Base-by-base conservation (phyloP, 2,888 invertebrate species). In the Pammene aurita region DNA sequence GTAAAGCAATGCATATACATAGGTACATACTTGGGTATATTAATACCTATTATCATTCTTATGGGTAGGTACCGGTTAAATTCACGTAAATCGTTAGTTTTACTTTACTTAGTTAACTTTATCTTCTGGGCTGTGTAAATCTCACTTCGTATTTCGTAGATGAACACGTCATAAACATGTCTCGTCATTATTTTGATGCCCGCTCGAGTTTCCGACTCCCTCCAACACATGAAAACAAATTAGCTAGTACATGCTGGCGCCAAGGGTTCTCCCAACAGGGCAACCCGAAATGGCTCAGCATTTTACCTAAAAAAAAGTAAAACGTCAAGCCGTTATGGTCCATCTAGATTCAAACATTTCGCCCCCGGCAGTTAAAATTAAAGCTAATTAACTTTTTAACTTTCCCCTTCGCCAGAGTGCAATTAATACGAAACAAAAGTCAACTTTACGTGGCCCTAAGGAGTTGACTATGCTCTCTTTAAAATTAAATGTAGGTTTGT, bases 381-480 rank as follows among this genome's bases (percentile, higher is more conserved):
- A 86, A 87, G 83, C 86, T 87, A 88, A 89, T 88, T 89, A 88
- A 87, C 87, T 88, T 89, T 88, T 88, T 86, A 84, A 84, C 84
- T 87, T 80, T 74, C 77, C 75, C 76, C 78, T 78, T 76, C 83
- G 76, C 81, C 73, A 72, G 83, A 79, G 86, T 82, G 82, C 87
- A 85, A 89, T 89, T 89, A 89, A 89, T 89, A 84, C 83, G 83
- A 86, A 88, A 88, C 88, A 88, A 87, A 88, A 89, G 82, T 86
- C 82, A 84, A 84, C 84, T 86, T 87, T 83, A 86, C 81, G 77
- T 79, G 77, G 77, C 88, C 86, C 88, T 72, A 71, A 85, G 88
- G 89, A 89, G 77, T 83, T 80, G 76, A 78, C 74, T 72, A 78
- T 78, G 75, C 78, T 81, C 68, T 69, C 65, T 69, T 69, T 64